Evolutionary conservation across 2,797 vertebrate genomes (phyloP).

Genomic region (Xenentodon cancila): DNA sequence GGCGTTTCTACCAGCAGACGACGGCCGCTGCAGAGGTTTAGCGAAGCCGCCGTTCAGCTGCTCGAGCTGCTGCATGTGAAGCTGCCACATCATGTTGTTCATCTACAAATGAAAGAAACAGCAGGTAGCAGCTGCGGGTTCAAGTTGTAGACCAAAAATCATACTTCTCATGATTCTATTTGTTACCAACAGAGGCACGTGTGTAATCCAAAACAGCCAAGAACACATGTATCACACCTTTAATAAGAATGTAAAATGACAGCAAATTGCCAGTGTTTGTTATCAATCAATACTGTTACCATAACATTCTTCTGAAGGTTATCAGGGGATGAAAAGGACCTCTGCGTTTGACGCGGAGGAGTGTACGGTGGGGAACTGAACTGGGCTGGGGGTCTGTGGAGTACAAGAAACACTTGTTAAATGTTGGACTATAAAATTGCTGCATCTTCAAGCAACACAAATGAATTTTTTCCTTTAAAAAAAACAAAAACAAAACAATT

Average conservation of each 20-base stretch:
- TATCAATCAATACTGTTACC: constrained; percentile 71
- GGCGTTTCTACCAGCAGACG: constrained; percentile 16
- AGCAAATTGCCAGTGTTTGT: no score
- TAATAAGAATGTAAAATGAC: no score
- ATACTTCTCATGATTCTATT: not conserved
- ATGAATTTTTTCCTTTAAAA: no score
- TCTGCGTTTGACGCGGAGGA: constrained; percentile 74
- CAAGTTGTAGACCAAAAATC: not conserved
- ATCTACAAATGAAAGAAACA: constrained; percentile 73
- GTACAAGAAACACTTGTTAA: constrained; percentile 2
- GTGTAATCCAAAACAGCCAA: not conserved
- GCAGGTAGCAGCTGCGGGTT: not conserved
- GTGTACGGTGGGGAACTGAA: constrained; percentile 71
- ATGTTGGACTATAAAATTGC: not conserved
- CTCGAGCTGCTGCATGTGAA: constrained; percentile 85
- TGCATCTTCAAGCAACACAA: not conserved
- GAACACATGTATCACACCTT: not conserved
- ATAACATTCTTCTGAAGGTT: constrained; percentile 87
- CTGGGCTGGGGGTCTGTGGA: constrained; percentile 57
- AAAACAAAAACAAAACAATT: no score
- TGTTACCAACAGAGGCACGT: not conserved
- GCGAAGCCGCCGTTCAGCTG: constrained; percentile 56
- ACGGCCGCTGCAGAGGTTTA: constrained; percentile 56
- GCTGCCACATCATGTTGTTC: constrained; percentile 81
- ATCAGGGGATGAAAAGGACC: constrained; percentile 81